These are phyloP conservation scores for Pelvicachromis taeniatus DNA, from an alignment of 2,113 vertebrate genomes.

Conservation along the genomic window DNA sequence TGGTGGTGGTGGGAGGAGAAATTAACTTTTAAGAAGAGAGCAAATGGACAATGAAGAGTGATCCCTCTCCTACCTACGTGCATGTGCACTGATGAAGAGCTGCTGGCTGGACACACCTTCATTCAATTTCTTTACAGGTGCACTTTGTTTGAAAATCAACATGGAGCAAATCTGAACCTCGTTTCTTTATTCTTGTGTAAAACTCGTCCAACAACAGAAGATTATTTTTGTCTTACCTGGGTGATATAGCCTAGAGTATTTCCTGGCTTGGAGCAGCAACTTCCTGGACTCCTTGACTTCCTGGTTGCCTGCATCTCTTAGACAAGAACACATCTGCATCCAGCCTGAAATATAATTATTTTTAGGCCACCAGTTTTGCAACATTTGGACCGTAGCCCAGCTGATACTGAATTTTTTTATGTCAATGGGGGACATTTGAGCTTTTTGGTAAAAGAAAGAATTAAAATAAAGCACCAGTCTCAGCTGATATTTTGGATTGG, in stretches of 20 bases:
- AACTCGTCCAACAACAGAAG: background rate
- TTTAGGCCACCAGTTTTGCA: background rate
- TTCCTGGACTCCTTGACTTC: background rate
- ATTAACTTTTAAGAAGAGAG: slow-evolving; percentile 36
- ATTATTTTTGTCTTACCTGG: background rate
- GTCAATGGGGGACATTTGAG: background rate
- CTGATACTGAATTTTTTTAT: background rate
- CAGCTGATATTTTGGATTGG: background rate
- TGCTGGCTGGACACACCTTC: background rate
- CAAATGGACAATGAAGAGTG: slow-evolving; percentile 22
- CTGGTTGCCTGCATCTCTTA: background rate
- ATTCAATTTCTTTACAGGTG: background rate
- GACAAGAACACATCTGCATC: background rate
- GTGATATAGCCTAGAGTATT: background rate
- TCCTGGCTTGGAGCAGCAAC: background rate
- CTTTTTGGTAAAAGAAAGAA: background rate
- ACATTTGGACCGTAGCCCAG: background rate
- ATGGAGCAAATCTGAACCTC: background rate
- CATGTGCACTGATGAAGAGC: background rate
- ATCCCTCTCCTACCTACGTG: background rate
- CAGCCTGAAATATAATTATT: background rate
- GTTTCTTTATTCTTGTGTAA: background rate
- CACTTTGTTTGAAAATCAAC: background rate
- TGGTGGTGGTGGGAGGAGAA: background rate
- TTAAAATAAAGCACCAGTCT: background rate